These are phyloP conservation scores for Cristatella mucedo DNA, from an alignment of 2,888 invertebrate genomes.

Conservation along the genomic window DNA sequence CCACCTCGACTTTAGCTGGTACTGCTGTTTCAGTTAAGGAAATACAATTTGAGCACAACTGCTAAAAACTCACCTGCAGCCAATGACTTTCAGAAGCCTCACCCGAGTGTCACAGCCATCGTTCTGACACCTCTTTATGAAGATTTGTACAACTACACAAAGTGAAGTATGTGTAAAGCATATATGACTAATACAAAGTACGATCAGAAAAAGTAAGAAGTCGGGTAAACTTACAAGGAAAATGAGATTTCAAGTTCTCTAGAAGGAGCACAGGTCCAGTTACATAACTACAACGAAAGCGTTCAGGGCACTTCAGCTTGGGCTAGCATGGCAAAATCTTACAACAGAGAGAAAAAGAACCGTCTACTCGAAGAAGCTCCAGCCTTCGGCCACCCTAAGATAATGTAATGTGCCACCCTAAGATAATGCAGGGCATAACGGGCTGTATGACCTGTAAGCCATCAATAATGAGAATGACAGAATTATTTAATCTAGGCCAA, in stretches of 20 bases:
- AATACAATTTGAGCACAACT: not conserved
- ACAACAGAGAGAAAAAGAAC: not conserved
- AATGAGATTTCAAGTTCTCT: slow-evolving; percentile 27
- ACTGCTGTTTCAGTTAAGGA: too few relatives aligned
- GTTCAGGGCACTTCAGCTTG: too few relatives aligned
- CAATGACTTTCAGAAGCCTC: slow-evolving; percentile 26
- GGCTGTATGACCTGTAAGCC: too few relatives aligned
- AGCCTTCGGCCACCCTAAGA: not conserved
- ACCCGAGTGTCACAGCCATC: slow-evolving; percentile 36
- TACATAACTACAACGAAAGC: slow-evolving; percentile 26
- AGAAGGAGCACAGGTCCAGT: slow-evolving; percentile 27
- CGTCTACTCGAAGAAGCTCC: not conserved
- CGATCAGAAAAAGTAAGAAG: not conserved
- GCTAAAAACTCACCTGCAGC: slow-evolving; percentile 22
- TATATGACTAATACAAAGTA: not conserved
- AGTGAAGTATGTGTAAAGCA: not conserved
- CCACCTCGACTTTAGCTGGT: too few relatives aligned
- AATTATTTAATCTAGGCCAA: too few relatives aligned
- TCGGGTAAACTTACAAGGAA: slow-evolving; percentile 22
- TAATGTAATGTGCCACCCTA: too few relatives aligned
- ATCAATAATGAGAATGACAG: too few relatives aligned
- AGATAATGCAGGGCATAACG: too few relatives aligned
- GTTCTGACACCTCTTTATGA: slow-evolving; percentile 32
- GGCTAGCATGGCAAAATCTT: slow-evolving; percentile 1
- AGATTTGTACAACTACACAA: slow-evolving; percentile 29